Percentiles rank a stretch among this genome's conserved stretches.
Conservation (phyloP, 2,113 vertebrate species). For the cat (Felis catus) region F.catus_Fca126_mat1.0 CM031421.1:81030001-81030500, state of each 20-base stretch:
- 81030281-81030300: background rate
- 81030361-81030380: background rate
- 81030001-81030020: too few species aligned
- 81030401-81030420: background rate
- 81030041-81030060: too few species aligned
- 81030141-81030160: too few species aligned
- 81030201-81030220: too few species aligned
- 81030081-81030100: too few species aligned
- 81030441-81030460: background rate
- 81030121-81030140: too few species aligned
- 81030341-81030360: background rate
- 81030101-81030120: too few species aligned
- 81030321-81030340: fast-evolving
- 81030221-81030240: too few species aligned
- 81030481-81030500: background rate
- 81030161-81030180: too few species aligned
- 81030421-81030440: background rate
- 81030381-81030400: background rate
- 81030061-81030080: too few species aligned
- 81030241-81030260: background rate
- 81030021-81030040: too few species aligned
- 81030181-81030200: too few species aligned
- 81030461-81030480: background rate
- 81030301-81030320: background rate
- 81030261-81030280: background rate